A percentile compares a stretch with the other conserved stretches of the same genome.
Evolutionary conservation across 2,113 vertebrate species (phyloP).

Genomic region (Salvelinus sp.): DNA sequence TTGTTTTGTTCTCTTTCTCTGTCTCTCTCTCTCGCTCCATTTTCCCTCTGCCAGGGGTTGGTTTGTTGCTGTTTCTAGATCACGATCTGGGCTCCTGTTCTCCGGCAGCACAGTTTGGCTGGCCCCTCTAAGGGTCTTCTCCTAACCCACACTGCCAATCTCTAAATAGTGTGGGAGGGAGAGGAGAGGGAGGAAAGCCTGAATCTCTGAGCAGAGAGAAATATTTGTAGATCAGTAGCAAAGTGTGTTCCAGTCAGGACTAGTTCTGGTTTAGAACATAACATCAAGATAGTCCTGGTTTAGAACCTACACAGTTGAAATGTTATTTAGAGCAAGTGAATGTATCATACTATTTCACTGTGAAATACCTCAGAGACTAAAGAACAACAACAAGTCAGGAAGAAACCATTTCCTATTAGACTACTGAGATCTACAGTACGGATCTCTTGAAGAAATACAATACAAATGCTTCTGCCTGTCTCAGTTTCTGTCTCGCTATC

Average conservation of each 20-base stretch:
- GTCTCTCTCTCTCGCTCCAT: neutral
- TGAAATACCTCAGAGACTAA: too few species aligned
- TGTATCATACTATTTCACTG: neutral
- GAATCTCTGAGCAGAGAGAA: neutral
- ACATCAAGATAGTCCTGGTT: neutral
- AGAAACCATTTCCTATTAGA: too few species aligned
- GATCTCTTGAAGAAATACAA: too few species aligned
- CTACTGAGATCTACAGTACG: too few species aligned
- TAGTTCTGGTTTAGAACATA: neutral
- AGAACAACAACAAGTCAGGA: too few species aligned
- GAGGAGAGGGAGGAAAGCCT: constrained; percentile 25
- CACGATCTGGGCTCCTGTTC: neutral
- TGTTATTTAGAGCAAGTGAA: too few species aligned
- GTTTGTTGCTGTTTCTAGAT: neutral
- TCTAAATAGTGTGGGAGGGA: constrained; percentile 63
- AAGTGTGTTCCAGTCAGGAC: neutral
- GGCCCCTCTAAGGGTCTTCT: constrained; percentile 44
- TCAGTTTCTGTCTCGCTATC: neutral
- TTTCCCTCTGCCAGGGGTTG: neutral
- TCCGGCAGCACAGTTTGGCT: neutral
- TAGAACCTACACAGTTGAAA: too few species aligned
- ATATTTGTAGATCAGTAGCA: neutral
- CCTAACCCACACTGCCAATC: constrained; percentile 60
- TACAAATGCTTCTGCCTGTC: neutral
- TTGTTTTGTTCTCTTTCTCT: neutral